phyloP scores from a whole-genome alignment of 2,888 invertebrate species.

The Zeuzera pyrina region DNA sequence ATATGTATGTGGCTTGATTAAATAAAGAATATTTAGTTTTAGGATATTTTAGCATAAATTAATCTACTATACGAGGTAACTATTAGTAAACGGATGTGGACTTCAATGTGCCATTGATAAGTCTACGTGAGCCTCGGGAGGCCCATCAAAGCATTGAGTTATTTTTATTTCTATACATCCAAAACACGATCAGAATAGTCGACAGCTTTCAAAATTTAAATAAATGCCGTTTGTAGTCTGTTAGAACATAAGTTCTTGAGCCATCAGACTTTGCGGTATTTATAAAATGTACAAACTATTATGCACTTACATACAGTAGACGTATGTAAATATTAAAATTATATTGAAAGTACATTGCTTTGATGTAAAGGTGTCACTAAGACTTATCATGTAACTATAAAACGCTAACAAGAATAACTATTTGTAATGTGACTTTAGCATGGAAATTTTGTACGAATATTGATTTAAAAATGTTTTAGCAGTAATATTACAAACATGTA shows the following conservation, averaged over 20 bases:
- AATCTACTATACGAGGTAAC: slow-evolving; percentile 34
- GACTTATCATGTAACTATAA: slow-evolving; percentile 6
- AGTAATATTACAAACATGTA: too few relatives aligned
- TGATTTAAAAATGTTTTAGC: too few relatives aligned
- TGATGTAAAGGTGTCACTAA: slow-evolving; percentile 20
- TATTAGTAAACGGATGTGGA: slow-evolving; percentile 43
- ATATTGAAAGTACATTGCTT: slow-evolving; percentile 24
- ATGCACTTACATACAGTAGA: background rate
- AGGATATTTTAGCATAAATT: slow-evolving; percentile 33
- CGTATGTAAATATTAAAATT: slow-evolving; percentile 2
- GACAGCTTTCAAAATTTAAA: slow-evolving; percentile 15
- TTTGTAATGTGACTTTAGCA: too few relatives aligned
- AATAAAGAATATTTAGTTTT: slow-evolving; percentile 11
- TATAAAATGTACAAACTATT: slow-evolving; percentile 17
- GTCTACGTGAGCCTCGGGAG: slow-evolving; percentile 44
- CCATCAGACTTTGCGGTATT: slow-evolving; percentile 62
- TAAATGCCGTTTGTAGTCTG: slow-evolving; percentile 58
- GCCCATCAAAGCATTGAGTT: slow-evolving; percentile 44
- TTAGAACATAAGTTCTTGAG: slow-evolving; percentile 65
- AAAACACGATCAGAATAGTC: slow-evolving; percentile 11
- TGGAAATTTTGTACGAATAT: too few relatives aligned
- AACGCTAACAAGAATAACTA: slow-evolving; percentile 8
- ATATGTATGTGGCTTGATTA: background rate
- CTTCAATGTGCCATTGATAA: slow-evolving; percentile 33
- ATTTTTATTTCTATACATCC: too few relatives aligned